Evolutionary conservation across 2,888 invertebrate genomes (phyloP).

Genomic region (Ochropacha duplaris): DNA sequence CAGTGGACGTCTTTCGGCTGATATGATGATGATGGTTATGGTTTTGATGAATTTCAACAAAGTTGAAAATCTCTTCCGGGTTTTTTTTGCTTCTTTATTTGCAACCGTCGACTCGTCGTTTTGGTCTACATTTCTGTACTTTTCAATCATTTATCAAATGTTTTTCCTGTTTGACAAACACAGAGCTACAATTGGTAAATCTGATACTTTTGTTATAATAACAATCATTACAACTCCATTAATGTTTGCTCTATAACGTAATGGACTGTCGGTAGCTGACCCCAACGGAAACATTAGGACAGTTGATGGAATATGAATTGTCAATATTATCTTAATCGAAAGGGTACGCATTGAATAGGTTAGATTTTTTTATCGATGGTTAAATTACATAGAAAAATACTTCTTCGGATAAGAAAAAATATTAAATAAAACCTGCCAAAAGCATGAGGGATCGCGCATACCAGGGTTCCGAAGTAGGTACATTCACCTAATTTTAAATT

Average conservation of each 20-base stretch:
- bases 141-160: not conserved
- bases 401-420: no score
- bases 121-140: no score
- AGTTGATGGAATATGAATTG: conserved; percentile 33
- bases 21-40: no score
- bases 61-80: no score
- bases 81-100: no score
- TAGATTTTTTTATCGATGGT: not conserved
- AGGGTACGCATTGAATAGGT: not conserved
- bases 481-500: no score
- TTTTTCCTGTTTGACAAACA: not conserved
- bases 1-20: no score
- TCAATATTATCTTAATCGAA: conserved; percentile 28
- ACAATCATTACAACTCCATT: conserved; percentile 17
- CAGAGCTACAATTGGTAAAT: conserved; percentile 15
- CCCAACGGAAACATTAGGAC: conserved; percentile 28
- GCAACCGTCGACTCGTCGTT: no score
- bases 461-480: no score
- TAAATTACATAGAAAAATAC: not conserved
- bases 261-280: conserved; percentile 27
- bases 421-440: no score
- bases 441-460: no score
- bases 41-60: no score
- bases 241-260: conserved; percentile 28
- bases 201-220: conserved; percentile 17